These are phyloP conservation scores for Eretmocerus hayati DNA, from an alignment of 2,888 invertebrate species.

Conservation along the genomic window DNA sequence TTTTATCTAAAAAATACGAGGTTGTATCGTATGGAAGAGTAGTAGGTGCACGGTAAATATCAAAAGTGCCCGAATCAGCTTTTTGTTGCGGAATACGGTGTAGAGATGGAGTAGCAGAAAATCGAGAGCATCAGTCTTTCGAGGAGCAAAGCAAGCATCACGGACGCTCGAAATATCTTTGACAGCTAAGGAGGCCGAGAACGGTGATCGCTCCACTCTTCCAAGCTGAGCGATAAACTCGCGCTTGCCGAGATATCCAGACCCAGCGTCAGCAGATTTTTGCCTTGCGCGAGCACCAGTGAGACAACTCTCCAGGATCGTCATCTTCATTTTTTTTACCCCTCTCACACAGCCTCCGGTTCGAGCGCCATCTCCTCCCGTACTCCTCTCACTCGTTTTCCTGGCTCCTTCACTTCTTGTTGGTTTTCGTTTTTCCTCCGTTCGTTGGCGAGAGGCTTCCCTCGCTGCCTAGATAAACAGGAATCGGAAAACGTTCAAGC, in stretches of 20 bases:
- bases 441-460: too few relatives aligned
- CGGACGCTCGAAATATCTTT: constrained; percentile 14
- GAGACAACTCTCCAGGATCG: neutral
- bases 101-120: too few relatives aligned
- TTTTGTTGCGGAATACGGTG: too few relatives aligned
- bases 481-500: constrained; percentile 19
- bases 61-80: too few relatives aligned
- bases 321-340: neutral
- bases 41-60: too few relatives aligned
- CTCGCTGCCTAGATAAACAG: constrained; percentile 17
- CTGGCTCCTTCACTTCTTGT: neutral
- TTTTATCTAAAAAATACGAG: too few relatives aligned
- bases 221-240: constrained; percentile 18
- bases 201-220: constrained; percentile 8
- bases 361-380: neutral
- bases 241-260: constrained; percentile 3
- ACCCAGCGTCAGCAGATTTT: constrained; percentile 21
- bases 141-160: neutral
- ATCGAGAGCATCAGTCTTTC: neutral
- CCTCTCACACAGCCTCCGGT: neutral
- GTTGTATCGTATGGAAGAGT: too few relatives aligned
- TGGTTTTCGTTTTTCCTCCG: constrained; percentile 6
- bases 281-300: constrained; percentile 3
- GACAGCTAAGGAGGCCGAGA: constrained; percentile 16
- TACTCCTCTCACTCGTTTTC: neutral